Evolutionary conservation across 2,113 vertebrate species (phyloP).

Genomic region (Rattus rattus): DNA sequence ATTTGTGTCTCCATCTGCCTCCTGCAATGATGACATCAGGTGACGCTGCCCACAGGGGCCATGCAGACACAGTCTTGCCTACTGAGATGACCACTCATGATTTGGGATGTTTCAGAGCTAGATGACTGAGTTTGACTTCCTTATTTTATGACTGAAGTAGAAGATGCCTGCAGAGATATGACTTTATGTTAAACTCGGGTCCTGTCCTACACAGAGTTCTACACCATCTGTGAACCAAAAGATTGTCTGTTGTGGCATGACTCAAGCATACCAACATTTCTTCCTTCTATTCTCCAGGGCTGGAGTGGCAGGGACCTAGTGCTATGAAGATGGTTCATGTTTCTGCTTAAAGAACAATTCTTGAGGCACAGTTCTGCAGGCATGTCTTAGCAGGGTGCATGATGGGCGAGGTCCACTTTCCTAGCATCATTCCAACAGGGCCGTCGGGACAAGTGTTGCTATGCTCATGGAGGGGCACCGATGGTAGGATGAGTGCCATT

Average conservation of each 20-base stretch:
- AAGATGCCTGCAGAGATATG: not conserved
- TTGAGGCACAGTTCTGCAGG: not conserved
- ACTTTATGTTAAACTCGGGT: not conserved
- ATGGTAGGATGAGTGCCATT: not conserved
- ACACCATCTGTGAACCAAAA: not conserved
- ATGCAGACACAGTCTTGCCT: not conserved
- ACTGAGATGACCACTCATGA: not conserved
- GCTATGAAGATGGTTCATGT: not conserved
- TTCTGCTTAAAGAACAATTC: not conserved
- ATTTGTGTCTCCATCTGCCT: not conserved
- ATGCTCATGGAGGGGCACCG: not conserved
- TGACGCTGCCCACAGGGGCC: not conserved
- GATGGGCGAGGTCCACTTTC: too few relatives aligned
- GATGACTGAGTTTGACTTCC: not conserved
- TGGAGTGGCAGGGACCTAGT: not conserved
- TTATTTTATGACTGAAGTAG: not conserved
- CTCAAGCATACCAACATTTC: not conserved
- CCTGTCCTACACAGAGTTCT: not conserved
- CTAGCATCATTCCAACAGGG: too few relatives aligned
- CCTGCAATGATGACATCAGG: not conserved
- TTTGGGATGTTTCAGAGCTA: constrained; percentile 6
- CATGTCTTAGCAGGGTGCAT: not conserved
- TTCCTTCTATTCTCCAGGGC: not conserved
- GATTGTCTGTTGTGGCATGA: not conserved
- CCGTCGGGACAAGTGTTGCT: not conserved